Evolutionary conservation across 2,113 vertebrate species (phyloP).

Genomic region (Erythrocebus patas): DNA sequence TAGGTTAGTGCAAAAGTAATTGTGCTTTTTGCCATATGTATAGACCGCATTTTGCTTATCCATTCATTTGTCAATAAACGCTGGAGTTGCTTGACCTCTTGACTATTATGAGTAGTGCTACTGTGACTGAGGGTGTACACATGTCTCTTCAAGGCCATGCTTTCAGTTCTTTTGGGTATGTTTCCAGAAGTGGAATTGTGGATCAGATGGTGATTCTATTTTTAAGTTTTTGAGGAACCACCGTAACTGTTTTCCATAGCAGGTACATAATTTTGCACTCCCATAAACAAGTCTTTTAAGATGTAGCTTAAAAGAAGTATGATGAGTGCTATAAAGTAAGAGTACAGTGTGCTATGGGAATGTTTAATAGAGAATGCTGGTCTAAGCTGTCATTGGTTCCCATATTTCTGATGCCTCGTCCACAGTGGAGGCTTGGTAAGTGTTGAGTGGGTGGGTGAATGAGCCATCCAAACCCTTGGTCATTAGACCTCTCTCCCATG

Average conservation of each 20-base stretch:
- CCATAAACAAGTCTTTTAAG: not conserved
- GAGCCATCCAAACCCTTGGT: not conserved
- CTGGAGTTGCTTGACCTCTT: not conserved
- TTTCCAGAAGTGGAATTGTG: not conserved
- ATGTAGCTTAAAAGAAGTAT: conserved; percentile 12
- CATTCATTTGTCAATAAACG: not conserved
- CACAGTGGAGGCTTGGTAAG: not conserved
- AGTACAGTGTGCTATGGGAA: not conserved
- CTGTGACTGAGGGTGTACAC: not conserved
- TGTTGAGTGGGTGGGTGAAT: not conserved
- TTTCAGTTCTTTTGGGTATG: conserved; percentile 1
- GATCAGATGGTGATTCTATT: not conserved
- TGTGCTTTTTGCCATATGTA: too few species aligned
- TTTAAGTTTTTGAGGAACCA: conserved; percentile 24
- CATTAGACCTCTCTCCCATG: not conserved
- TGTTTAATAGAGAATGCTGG: not conserved
- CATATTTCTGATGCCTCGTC: not conserved
- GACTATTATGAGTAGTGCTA: not conserved
- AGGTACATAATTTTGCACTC: not conserved
- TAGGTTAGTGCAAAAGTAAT: too few species aligned
- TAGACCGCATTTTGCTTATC: not conserved
- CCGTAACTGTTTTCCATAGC: conserved; percentile 8
- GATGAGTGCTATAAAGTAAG: not conserved
- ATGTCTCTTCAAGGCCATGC: not conserved
- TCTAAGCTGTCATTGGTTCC: not conserved